Evolutionary conservation across 2,113 vertebrate species (phyloP), one percentile per base, ranked within the genome.

Genomic region (Lates calcarifer): DNA sequence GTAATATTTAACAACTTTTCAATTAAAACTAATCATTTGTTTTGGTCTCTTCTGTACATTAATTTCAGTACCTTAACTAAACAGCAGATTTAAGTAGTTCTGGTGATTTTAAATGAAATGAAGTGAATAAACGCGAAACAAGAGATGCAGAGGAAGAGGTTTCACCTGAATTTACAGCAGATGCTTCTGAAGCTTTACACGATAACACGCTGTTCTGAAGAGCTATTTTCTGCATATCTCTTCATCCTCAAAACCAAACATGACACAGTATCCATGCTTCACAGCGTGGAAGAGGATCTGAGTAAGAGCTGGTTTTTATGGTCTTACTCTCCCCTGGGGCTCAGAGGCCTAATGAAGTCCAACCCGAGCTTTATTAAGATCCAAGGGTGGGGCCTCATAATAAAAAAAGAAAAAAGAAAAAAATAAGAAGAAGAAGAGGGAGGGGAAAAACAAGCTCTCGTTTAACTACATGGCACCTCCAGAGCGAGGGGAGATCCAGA

Each of bases 331-430:
- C 87, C 89, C 88, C 80, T 15, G 82, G 82, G 82, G 82, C 82
- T 84, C 45, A 26, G 79, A 47, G 67, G 72, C 79, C 85, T 93
- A 93, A 93, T 91, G 91, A 94, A 94, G 91, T 93, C 89, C 62
- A 61, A 86, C 81, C 73, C 26, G 35, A 84, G 91, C 89, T 94
- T 92, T 86, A 94, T 94, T 91, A 92, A 89, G 80, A 87, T 85
- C 86, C 74, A 60, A 69, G 72, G 77, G 80, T 65, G 84, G 79
- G 75, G 76, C 73, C 82, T 82, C 1, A 20, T 73, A 62, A 80
- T 81, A 83, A 90, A 87, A 87, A 43, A 60, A 26, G n/a, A 47
- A 20, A 39, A 33, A 41, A 55, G 39, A 47, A 74, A 4, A 45
- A 77, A 47, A 73, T 45, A 58, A 63, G 18, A 49, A 53, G 51